Evolutionary conservation across 2,888 invertebrate genomes (phyloP).

Genomic region (Ormyrus rosae): DNA sequence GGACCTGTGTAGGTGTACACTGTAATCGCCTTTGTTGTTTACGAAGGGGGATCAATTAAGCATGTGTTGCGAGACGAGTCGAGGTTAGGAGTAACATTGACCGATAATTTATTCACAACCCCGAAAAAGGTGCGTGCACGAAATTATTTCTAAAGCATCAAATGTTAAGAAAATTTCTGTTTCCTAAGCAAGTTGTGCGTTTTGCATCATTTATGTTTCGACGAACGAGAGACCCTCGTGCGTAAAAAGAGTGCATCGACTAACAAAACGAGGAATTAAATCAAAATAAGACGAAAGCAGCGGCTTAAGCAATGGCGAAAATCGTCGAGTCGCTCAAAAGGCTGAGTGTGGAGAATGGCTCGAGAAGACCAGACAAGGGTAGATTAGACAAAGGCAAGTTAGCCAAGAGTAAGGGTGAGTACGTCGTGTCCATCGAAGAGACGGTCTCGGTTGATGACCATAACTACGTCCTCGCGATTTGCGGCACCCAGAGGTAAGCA

Average conservation of each 20-base stretch:
- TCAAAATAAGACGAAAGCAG: slow-evolving; percentile 3
- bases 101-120: slow-evolving; percentile 24
- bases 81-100: slow-evolving; percentile 26
- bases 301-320: slow-evolving; percentile 63
- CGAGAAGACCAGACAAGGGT: slow-evolving; percentile 43
- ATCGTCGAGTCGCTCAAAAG: slow-evolving; percentile 65
- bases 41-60: slow-evolving; percentile 1
- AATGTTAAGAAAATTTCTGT: slow-evolving; percentile 6
- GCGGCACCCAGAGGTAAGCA: slow-evolving; percentile 78
- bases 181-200: background rate
- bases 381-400: slow-evolving; percentile 47
- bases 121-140: background rate
- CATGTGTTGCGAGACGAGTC: slow-evolving; percentile 25
- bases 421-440: slow-evolving; percentile 75
- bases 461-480: slow-evolving; percentile 79
- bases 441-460: slow-evolving; percentile 77
- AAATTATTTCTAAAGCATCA: background rate
- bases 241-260: no score
- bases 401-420: slow-evolving; percentile 59
- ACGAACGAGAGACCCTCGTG: background rate
- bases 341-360: slow-evolving; percentile 63
- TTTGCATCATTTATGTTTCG: background rate
- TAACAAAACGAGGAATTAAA: slow-evolving; percentile 2
- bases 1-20: background rate
- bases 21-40: slow-evolving; percentile 7